A percentile compares a stretch with the other conserved stretches of the same genome.
These are phyloP conservation scores for Dreissena polymorpha DNA, from an alignment of 1,140 invertebrate species.

Conservation along the genomic window DNA sequence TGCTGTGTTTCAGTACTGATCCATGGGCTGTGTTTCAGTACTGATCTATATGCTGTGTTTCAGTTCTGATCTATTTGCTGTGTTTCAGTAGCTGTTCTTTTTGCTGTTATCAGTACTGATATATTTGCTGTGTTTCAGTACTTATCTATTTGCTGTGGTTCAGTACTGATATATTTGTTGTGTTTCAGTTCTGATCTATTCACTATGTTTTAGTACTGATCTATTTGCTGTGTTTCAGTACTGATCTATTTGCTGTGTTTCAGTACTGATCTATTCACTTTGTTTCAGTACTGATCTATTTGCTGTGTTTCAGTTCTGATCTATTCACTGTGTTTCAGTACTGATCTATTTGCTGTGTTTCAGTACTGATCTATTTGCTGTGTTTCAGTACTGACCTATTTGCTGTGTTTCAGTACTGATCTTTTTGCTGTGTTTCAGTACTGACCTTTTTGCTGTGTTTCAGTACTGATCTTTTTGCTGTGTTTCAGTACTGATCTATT, in stretches of 20 bases:
- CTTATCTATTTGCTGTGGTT: slow-evolving; percentile 72
- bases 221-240: slow-evolving; percentile 81
- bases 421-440: slow-evolving; percentile 81
- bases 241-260: slow-evolving; percentile 72
- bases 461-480: slow-evolving; percentile 83
- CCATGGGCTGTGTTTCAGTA: slow-evolving; percentile 81
- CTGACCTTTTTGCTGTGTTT: slow-evolving; percentile 72
- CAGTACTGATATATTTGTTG: too few relatives aligned
- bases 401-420: slow-evolving; percentile 83
- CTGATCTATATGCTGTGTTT: slow-evolving; percentile 72
- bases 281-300: slow-evolving; percentile 86
- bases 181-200: too few relatives aligned
- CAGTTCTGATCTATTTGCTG: slow-evolving; percentile 83
- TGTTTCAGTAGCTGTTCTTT: slow-evolving; percentile 82
- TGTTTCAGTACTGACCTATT: slow-evolving; percentile 83
- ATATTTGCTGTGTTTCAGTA: slow-evolving; percentile 83
- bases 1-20: slow-evolving; percentile 83
- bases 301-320: too few relatives aligned
- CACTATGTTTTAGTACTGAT: slow-evolving; percentile 83
- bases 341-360: slow-evolving; percentile 72
- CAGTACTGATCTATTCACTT: slow-evolving; percentile 83
- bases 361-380: slow-evolving; percentile 83
- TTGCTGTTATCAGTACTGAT: too few relatives aligned
- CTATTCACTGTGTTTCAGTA: slow-evolving; percentile 81
- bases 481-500: slow-evolving; percentile 83